Base-by-base conservation (phyloP, 1,140 invertebrate genomes). In the Hycleus phaleratus region DNA sequence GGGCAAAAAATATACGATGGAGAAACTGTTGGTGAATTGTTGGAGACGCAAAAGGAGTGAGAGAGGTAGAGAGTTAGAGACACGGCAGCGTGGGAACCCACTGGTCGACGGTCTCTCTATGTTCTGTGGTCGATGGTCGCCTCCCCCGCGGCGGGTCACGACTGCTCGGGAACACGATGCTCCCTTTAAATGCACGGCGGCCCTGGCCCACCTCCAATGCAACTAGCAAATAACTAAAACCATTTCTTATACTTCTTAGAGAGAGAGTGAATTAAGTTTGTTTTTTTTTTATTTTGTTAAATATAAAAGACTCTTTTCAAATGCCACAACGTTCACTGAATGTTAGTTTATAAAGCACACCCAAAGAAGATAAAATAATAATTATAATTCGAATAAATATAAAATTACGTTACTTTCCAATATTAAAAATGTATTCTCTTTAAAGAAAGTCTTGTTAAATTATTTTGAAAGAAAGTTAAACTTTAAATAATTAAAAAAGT, bases 141-240 rank as follows among this genome's bases (percentile, higher is more conserved):
- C 62, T 69, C 65, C 64, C 66, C 68, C 68, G 65, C 65, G 64
- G 65, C 65, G 45, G 61, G 65, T 69, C 68, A 69, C 68, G 68
- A 69, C 57, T 67, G 61, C 58, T 56, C 63, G 67, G 61, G 61
- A 64, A 69, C 67, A 66, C 67, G 40, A 42, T 67, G 65, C 65
- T 67, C 65, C 65, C 63, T 67, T 67, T 67, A 65, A 67, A 67
- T 67, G 58, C 56, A 63, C 58, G 58, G 49, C 51, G 58, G 51
- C 51, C 51, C 51, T 53, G 51, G 51, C 51, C 51, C 42, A 53
- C 51, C 51, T 53, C 51, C 51, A 45, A 53, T 53, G 51, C 42
- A 46, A 46, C 42, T 45, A 53, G 51, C 7, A 32, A 32, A 32
- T 4, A 32, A 32, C 32, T 32, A 32, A 32, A 32, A 32, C 32